Evolutionary conservation across 2,113 vertebrate species (phyloP).

Genomic region (Globicephala melas): DNA sequence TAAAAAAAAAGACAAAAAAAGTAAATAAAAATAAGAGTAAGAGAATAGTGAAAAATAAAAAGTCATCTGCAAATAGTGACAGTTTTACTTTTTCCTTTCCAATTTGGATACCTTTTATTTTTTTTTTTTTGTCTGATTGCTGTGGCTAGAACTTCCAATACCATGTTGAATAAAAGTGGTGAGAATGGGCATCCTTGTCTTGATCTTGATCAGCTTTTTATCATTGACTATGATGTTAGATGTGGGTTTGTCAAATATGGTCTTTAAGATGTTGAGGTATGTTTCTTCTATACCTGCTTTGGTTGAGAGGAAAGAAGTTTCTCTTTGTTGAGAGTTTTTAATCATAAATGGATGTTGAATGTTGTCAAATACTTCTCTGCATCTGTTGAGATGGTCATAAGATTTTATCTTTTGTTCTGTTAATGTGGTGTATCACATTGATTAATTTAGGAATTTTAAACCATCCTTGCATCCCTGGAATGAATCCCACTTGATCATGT

Average conservation of each 20-base stretch:
- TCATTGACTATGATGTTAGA: not conserved
- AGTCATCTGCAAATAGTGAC: not conserved
- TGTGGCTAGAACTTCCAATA: not conserved
- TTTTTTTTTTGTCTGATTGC: not conserved
- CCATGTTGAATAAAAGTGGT: not conserved
- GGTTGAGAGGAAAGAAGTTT: not conserved
- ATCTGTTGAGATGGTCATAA: not conserved
- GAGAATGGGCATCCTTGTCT: not conserved
- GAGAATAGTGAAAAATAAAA: not conserved
- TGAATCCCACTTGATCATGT: not conserved
- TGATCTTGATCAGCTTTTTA: not conserved
- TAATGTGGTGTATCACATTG: not conserved
- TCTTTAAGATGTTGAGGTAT: not conserved
- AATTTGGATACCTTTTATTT: not conserved
- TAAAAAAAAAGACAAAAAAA: too few species aligned
- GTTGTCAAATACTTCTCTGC: not conserved
- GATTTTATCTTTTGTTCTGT: not conserved
- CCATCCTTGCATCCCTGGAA: not conserved
- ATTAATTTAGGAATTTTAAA: not conserved
- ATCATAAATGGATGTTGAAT: not conserved
- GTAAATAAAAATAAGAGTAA: too few species aligned
- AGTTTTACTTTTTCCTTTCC: not conserved
- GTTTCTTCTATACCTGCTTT: not conserved
- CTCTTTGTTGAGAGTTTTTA: not conserved
- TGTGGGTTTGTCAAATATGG: not conserved